Conservation (phyloP, 1,140 invertebrate species). For the Camponotus vicinus region DNA sequence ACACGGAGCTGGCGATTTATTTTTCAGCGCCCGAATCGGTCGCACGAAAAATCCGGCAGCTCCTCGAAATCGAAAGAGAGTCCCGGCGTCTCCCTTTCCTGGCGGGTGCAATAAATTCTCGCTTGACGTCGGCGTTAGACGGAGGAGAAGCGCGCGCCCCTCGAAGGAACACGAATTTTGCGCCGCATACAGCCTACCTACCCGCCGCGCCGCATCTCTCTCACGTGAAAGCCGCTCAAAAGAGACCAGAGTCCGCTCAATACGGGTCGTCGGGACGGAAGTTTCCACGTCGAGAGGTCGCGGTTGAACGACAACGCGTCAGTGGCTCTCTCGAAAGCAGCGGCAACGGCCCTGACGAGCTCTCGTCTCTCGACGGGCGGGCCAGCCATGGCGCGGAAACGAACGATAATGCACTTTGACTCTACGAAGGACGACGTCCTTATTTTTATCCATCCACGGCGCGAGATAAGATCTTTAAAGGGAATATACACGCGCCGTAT, state of each 20-base stretch:
- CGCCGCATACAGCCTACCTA: slow-evolving; percentile 17
- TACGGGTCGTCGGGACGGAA: slow-evolving; percentile 64
- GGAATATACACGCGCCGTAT: slow-evolving; percentile 13
- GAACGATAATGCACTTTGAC: slow-evolving; percentile 48
- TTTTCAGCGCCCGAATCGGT: slow-evolving; percentile 38
- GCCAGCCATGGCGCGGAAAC: slow-evolving; percentile 1
- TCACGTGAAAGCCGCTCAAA: slow-evolving; percentile 43
- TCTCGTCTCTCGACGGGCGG: not conserved
- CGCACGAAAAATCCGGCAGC: slow-evolving; percentile 21
- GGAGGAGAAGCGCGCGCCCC: not conserved
- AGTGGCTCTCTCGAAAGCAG: slow-evolving; percentile 29
- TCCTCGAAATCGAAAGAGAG: slow-evolving; percentile 32
- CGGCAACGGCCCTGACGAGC: not conserved
- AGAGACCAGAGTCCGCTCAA: slow-evolving; percentile 45
- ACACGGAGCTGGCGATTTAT: slow-evolving; percentile 6
- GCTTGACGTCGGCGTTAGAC: slow-evolving; percentile 47
- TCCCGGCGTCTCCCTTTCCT: not conserved
- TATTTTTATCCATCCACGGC: slow-evolving; percentile 51
- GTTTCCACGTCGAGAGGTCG: slow-evolving; percentile 65
- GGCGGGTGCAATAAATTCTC: slow-evolving; percentile 53
- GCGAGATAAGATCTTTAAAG: slow-evolving; percentile 50
- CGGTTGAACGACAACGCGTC: slow-evolving; percentile 52
- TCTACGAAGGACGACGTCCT: slow-evolving; percentile 38
- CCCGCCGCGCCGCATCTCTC: slow-evolving; percentile 14
- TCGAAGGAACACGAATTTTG: slow-evolving; percentile 41